Conservation (phyloP, 1,140 invertebrate genomes). For the Popillia japonica region DNA sequence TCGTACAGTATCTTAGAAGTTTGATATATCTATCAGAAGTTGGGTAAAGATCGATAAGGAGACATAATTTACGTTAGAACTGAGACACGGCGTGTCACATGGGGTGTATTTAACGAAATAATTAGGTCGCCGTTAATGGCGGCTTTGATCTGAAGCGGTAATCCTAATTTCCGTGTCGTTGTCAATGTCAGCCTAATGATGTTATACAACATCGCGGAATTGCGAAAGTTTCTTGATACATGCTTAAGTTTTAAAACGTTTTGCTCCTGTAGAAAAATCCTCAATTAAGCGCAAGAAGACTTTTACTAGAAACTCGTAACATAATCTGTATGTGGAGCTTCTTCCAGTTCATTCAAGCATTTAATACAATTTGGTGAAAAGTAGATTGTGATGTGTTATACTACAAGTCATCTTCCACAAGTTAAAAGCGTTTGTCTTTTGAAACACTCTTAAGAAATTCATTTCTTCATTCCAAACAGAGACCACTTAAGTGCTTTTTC, state of each 20-base stretch:
- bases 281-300: too few relatives aligned
- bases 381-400: too few relatives aligned
- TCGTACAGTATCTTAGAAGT: slow-evolving; percentile 11
- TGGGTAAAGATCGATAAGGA: slow-evolving; percentile 22
- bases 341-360: too few relatives aligned
- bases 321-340: too few relatives aligned
- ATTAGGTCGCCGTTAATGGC: slow-evolving; percentile 11
- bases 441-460: too few relatives aligned
- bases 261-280: too few relatives aligned
- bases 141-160: slow-evolving; percentile 28
- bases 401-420: too few relatives aligned
- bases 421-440: too few relatives aligned
- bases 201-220: background rate
- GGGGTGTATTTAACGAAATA: slow-evolving; percentile 19
- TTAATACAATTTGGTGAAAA: too few relatives aligned
- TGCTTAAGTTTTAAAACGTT: background rate
- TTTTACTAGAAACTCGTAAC: too few relatives aligned
- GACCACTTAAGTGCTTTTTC: too few relatives aligned
- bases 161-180: slow-evolving; percentile 29
- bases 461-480: too few relatives aligned
- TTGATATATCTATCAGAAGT: slow-evolving; percentile 32
- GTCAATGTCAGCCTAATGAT: slow-evolving; percentile 19
- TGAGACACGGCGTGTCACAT: background rate
- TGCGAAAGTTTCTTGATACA: background rate
- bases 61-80: slow-evolving; percentile 22